These are phyloP conservation scores for Brachypterus glaber DNA, from an alignment of 2,888 invertebrate genomes.

Conservation along the genomic window DNA sequence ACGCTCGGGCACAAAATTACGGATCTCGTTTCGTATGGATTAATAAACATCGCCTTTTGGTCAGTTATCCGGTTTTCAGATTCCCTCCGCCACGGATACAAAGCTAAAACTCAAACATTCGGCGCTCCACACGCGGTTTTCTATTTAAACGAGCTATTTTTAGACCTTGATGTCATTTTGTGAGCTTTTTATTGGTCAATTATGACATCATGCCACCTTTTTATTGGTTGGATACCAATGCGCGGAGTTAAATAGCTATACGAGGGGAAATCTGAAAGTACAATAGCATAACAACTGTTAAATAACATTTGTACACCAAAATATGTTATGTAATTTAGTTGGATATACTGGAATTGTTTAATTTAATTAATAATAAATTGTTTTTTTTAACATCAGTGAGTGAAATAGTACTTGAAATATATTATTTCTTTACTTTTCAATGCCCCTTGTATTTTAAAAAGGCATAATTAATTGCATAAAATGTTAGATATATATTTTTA, in stretches of 20 bases:
- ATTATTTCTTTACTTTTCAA: too few species aligned
- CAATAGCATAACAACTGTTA: too few species aligned
- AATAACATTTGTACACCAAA: too few species aligned
- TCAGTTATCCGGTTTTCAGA: conserved; percentile 1
- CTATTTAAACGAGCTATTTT: conserved; percentile 37
- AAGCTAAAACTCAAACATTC: conserved; percentile 38
- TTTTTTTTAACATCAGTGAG: too few species aligned
- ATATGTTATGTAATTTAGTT: too few species aligned
- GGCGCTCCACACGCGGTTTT: conserved; percentile 34
- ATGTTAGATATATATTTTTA: too few species aligned
- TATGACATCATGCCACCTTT: conserved; percentile 29
- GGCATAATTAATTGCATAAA: too few species aligned
- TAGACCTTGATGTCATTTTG: conserved; percentile 36
- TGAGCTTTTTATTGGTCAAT: conserved; percentile 26
- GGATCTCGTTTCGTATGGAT: conserved; percentile 31
- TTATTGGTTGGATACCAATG: conserved; percentile 30
- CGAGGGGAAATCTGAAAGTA: too few species aligned
- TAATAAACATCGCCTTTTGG: conserved; percentile 39
- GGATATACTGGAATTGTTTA: too few species aligned
- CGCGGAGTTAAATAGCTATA: conserved; percentile 28
- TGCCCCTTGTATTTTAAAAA: too few species aligned
- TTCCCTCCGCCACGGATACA: conserved; percentile 33
- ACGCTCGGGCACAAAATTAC: conserved; percentile 30
- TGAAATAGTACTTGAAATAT: too few species aligned
- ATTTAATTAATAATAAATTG: too few species aligned